Percentiles rank a stretch among this genome's conserved stretches.
Evolutionary conservation across 2,888 invertebrate genomes (phyloP).

Genomic region (Syrista parreyssii): DNA sequence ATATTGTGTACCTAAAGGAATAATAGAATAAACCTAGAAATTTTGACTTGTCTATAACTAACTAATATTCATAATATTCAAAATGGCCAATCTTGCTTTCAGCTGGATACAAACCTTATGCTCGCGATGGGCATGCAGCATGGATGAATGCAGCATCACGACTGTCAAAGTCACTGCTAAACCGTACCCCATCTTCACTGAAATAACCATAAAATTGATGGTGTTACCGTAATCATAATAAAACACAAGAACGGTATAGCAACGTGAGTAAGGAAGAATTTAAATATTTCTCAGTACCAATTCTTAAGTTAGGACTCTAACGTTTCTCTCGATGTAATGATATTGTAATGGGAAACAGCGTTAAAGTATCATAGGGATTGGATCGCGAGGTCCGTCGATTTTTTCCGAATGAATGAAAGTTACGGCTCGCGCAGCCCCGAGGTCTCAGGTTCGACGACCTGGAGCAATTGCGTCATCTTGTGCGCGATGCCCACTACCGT

Average conservation of each 20-base stretch:
- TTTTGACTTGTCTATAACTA: neutral
- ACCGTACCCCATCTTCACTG: conserved; percentile 54
- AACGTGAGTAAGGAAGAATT: neutral
- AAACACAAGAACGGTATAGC: neutral
- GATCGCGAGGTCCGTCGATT: conserved; percentile 17
- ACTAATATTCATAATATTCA: neutral
- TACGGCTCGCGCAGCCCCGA: conserved; percentile 25
- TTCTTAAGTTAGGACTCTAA: neutral
- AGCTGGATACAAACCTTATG: conserved; percentile 52
- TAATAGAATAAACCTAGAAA: conserved; percentile 8
- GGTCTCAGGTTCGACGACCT: conserved; percentile 52
- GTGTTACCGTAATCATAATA: neutral
- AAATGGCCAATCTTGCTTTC: neutral
- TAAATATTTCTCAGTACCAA: neutral
- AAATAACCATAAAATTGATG: conserved; percentile 27
- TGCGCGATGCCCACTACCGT: neutral
- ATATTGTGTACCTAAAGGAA: conserved; percentile 74
- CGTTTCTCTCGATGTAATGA: neutral
- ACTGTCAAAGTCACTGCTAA: conserved; percentile 41
- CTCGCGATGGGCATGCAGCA: conserved; percentile 59
- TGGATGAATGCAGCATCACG: conserved; percentile 44
- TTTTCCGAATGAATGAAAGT: conserved; percentile 46
- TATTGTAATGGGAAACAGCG: neutral
- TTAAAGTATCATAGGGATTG: neutral
- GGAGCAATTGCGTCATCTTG: conserved; percentile 43